These are phyloP conservation scores for Oedothorax gibbosus DNA, from an alignment of 1,140 invertebrate genomes.

Conservation along the genomic window DNA sequence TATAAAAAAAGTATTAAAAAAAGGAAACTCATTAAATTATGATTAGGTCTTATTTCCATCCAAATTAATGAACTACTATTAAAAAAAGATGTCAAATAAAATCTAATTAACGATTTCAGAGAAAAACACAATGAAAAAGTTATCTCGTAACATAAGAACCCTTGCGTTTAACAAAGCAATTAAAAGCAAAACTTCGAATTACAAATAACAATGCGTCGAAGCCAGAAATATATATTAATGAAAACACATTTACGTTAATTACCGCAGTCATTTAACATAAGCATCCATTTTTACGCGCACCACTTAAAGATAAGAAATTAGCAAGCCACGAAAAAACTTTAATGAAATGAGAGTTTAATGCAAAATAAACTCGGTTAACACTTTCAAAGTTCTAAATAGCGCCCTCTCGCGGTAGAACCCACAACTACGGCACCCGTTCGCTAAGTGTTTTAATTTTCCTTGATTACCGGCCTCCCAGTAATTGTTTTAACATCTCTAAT, in stretches of 20 bases:
- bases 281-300: slow-evolving; percentile 7
- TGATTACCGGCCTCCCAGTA: slow-evolving; percentile 42
- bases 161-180: too few relatives aligned
- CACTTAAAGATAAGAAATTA: slow-evolving; percentile 5
- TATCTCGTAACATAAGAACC: too few relatives aligned
- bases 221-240: slow-evolving; percentile 21
- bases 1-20: too few relatives aligned
- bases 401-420: not conserved
- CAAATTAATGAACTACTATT: too few relatives aligned
- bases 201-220: too few relatives aligned
- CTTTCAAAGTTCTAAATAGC: slow-evolving; percentile 9
- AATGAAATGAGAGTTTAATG: slow-evolving; percentile 43
- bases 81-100: too few relatives aligned
- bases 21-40: too few relatives aligned
- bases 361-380: slow-evolving; percentile 48
- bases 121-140: too few relatives aligned
- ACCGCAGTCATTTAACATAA: slow-evolving; percentile 45
- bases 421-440: slow-evolving; percentile 4
- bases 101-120: too few relatives aligned
- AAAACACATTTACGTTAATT: slow-evolving; percentile 32
- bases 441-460: slow-evolving; percentile 52
- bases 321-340: not conserved
- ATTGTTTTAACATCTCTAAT: slow-evolving; percentile 58
- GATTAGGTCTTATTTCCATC: too few relatives aligned
- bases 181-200: too few relatives aligned